phyloP scores from a whole-genome alignment of 2,113 vertebrate genomes.

The Gnathonemus longibarbis region DNA sequence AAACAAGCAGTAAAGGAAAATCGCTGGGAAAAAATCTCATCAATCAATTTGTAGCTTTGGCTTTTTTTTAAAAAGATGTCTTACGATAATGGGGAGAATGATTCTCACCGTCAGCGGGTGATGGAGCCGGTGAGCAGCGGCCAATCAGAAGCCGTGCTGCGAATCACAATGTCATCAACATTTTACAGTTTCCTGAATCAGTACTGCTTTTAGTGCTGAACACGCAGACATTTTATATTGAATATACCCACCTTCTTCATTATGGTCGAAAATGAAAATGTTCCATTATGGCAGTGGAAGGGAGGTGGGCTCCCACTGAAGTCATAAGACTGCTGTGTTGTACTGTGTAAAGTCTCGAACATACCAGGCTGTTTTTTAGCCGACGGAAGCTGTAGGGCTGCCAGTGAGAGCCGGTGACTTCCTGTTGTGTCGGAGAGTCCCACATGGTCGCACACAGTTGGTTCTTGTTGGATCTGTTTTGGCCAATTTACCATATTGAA shows the following conservation, averaged over 20 bases:
- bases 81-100: background rate
- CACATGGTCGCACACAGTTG: no score
- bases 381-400: background rate
- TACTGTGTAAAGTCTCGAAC: background rate
- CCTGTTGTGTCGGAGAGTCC: no score
- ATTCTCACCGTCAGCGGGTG: background rate
- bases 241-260: background rate
- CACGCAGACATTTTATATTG: background rate
- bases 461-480: background rate
- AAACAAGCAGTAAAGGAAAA: background rate
- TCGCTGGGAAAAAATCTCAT: background rate
- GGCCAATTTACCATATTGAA: background rate
- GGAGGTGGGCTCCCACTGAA: background rate
- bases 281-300: background rate
- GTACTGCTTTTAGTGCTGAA: background rate
- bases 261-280: background rate
- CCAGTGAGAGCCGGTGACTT: background rate
- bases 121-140: background rate
- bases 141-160: background rate
- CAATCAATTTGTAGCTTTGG: background rate
- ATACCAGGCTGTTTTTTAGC: background rate
- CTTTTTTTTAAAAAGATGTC: background rate
- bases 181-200: background rate
- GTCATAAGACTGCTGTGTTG: background rate
- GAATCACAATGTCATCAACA: background rate